Conservation (phyloP, 1,140 invertebrate species). For the Euwallacea fornicatus region DNA sequence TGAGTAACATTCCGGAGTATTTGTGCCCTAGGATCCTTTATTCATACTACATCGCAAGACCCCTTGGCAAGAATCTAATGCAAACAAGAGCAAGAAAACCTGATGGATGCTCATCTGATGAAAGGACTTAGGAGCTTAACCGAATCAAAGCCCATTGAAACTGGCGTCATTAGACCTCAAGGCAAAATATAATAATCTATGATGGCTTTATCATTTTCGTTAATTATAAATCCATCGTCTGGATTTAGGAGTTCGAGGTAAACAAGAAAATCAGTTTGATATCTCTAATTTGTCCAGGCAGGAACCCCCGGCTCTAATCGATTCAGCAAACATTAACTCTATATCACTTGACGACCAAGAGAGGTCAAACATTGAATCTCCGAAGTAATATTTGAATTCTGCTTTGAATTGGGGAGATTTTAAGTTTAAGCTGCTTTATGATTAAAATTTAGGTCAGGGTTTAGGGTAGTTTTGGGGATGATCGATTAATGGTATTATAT, state of each 20-base stretch:
- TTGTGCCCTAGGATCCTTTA: too few species aligned
- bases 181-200: neutral
- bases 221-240: constrained; percentile 14
- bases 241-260: constrained; percentile 1
- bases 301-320: constrained; percentile 11
- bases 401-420: neutral
- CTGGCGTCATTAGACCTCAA: too few species aligned
- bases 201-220: constrained; percentile 10
- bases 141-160: too few species aligned
- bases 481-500: too few species aligned
- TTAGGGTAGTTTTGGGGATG: too few species aligned
- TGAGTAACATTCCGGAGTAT: too few species aligned
- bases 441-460: neutral
- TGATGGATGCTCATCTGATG: too few species aligned
- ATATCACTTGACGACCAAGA: constrained; percentile 8
- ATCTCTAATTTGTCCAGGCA: constrained; percentile 23
- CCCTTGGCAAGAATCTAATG: too few species aligned
- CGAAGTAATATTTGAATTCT: neutral
- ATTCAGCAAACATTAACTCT: constrained; percentile 15
- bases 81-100: too few species aligned
- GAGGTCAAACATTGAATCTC: constrained; percentile 18
- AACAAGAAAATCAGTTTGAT: constrained; percentile 26
- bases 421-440: neutral
- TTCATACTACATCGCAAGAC: too few species aligned
- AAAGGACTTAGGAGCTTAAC: too few species aligned